Conservation (phyloP, 2,797 vertebrate species). For the Centroberyx gerrardi region DNA sequence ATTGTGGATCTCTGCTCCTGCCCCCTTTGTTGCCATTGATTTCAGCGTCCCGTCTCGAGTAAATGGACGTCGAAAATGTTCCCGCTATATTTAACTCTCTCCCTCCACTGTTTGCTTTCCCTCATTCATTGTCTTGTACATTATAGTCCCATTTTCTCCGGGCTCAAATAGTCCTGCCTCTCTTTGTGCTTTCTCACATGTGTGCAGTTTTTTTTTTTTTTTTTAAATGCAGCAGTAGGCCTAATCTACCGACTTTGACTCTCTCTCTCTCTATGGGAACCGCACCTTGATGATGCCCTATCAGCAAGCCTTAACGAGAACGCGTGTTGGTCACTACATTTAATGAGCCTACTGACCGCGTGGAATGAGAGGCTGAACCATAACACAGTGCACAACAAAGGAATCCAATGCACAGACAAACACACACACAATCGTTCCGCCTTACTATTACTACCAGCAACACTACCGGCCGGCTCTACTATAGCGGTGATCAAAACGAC, state of each 20-base stretch:
- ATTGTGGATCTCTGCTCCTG: slow-evolving; percentile 42
- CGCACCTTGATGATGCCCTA: slow-evolving; percentile 49
- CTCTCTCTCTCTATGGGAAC: slow-evolving; percentile 28
- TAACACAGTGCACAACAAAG: slow-evolving; percentile 69
- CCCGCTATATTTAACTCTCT: slow-evolving; percentile 11
- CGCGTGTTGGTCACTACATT: slow-evolving; percentile 42
- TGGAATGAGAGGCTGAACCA: slow-evolving; percentile 48
- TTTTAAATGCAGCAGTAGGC: slow-evolving; percentile 31
- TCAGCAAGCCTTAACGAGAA: slow-evolving; percentile 25
- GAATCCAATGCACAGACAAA: slow-evolving; percentile 43
- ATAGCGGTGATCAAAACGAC: slow-evolving; percentile 80
- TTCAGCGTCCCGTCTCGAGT: slow-evolving; percentile 37
- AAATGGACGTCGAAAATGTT: slow-evolving; percentile 38
- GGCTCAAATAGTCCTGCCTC: slow-evolving; percentile 9
- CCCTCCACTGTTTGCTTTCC: slow-evolving; percentile 15
- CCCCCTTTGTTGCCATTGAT: slow-evolving; percentile 44
- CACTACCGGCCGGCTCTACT: slow-evolving; percentile 67
- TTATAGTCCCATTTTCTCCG: slow-evolving; percentile 28
- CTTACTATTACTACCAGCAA: slow-evolving; percentile 56
- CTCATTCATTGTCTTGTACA: slow-evolving; percentile 20
- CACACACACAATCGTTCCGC: slow-evolving; percentile 33
- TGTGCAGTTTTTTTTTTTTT: slow-evolving; percentile 30
- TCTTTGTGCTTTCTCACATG: slow-evolving; percentile 45
- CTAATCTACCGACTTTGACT: slow-evolving; percentile 48
- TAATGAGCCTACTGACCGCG: slow-evolving; percentile 60